Base-by-base conservation (phyloP, 2,113 vertebrate genomes). In the Istiophorus platypterus region DNA sequence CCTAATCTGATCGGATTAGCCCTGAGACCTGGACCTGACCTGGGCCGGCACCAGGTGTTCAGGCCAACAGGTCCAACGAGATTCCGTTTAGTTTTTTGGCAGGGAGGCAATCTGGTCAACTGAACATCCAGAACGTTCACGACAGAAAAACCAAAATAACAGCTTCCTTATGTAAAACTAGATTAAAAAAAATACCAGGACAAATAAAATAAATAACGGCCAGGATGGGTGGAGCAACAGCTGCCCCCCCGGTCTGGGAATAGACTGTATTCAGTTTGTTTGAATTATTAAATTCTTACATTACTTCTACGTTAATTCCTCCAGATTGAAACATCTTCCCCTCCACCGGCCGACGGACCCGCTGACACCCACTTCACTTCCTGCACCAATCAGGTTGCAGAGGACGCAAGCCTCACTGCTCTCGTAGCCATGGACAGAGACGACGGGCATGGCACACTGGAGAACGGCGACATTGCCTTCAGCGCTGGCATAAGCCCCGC, bases 401-500 rank as follows among this genome's bases (percentile, higher is more conserved):
- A 27, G 27, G 34, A 65, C 17, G 20, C 9, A 14, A n/a, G 24
- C 13, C 1, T 20, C 5, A 4, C 29, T 11, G 31, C 29, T 29
- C 9, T 1, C 7, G 20, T 67, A 22, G 71, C 72, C 64, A 88
- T 86, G 87, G 78, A 4, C 1, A 61, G 71, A 11, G 34, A 26
- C 9, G 15, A 41, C 14, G 9, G n/a, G 8, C 0, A 39, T 1
- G 17, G n/a, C 0, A 6, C 8, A 22, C 3, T 66, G 49, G 34
- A 85, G 12, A 56, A 89, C 37, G 87, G 86, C 3, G 77, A 92
- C 71, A 54, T 85, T 77, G 80, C 57, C 49, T 69, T 86, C 49
- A 76, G 75, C 26, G 2, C 49, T 0, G 27, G 26, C 56, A 4
- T 80, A n/a, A 62, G 17, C 37, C 72, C 81, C 27, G 1, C 77